Evolutionary conservation across 1,140 invertebrate genomes (phyloP).

Genomic region (Penaeus indicus): DNA sequence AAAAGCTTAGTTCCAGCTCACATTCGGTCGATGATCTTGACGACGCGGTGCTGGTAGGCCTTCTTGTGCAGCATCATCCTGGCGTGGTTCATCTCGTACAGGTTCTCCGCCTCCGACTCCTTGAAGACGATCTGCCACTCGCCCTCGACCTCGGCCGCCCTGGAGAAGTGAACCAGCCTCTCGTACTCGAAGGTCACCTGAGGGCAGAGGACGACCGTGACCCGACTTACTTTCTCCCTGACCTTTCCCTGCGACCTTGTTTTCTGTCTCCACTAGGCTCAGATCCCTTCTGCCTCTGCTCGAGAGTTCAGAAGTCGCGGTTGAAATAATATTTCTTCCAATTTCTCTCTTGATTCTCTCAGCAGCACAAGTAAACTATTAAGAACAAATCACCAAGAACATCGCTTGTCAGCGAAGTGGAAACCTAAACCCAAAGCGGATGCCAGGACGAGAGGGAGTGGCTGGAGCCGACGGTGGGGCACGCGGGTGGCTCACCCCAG

Average conservation of each 20-base stretch:
- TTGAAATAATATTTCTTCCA: too few relatives aligned
- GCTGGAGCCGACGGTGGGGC: too few relatives aligned
- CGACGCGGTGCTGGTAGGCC: conserved; percentile 74
- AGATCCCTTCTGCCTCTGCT: not conserved
- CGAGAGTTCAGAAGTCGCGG: too few relatives aligned
- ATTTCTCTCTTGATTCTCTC: too few relatives aligned
- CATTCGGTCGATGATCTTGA: conserved; percentile 72
- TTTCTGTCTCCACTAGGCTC: not conserved
- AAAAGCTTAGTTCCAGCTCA: conserved; percentile 44
- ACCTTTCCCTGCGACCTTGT: not conserved
- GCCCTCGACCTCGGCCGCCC: conserved; percentile 56
- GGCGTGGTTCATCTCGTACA: conserved; percentile 73
- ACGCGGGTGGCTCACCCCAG: too few relatives aligned
- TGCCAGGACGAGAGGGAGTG: too few relatives aligned
- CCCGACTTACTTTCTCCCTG: too few relatives aligned
- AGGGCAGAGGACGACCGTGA: not conserved
- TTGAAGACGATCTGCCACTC: conserved; percentile 71
- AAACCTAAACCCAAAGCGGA: too few relatives aligned
- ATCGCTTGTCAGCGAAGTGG: too few relatives aligned
- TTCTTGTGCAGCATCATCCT: conserved; percentile 71
- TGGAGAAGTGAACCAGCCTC: conserved; percentile 59
- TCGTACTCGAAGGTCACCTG: conserved; percentile 64
- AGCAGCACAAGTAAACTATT: too few relatives aligned
- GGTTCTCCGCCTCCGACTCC: conserved; percentile 71
- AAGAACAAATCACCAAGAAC: too few relatives aligned